Percentiles rank a stretch among this genome's conserved stretches.
Conservation (phyloP, 2,113 vertebrate species). For the Climacteris rufus region DNA sequence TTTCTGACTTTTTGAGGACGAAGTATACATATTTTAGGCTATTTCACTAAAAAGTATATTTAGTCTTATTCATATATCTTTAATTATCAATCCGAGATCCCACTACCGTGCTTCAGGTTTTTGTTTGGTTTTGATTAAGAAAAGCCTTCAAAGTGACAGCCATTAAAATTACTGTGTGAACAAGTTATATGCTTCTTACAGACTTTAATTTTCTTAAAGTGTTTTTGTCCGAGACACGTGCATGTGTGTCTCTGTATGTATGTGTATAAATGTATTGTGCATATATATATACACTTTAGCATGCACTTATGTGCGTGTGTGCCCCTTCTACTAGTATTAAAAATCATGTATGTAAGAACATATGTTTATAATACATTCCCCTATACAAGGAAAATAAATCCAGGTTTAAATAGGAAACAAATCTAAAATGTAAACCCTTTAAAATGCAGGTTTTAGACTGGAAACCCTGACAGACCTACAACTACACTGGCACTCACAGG, state of each 20-base stretch:
- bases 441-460: background rate
- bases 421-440: background rate
- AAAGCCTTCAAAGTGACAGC: background rate
- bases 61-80: background rate
- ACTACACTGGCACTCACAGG: background rate
- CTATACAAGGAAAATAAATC: background rate
- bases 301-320: fast-evolving
- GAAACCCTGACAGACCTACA: background rate
- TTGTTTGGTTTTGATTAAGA: background rate
- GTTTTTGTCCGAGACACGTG: background rate
- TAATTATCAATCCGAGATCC: background rate
- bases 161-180: background rate
- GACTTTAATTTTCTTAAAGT: background rate
- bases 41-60: background rate
- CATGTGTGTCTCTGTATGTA: background rate
- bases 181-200: background rate
- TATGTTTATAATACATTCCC: background rate
- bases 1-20: background rate
- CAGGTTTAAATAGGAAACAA: background rate
- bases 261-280: background rate
- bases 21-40: background rate
- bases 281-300: background rate
- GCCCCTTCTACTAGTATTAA: background rate
- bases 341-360: background rate
- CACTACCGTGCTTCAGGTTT: background rate